Evolutionary conservation across 1,140 invertebrate genomes (phyloP), one percentile per base, ranked within the genome.

Genomic region (Hylaeus anthracinus): DNA sequence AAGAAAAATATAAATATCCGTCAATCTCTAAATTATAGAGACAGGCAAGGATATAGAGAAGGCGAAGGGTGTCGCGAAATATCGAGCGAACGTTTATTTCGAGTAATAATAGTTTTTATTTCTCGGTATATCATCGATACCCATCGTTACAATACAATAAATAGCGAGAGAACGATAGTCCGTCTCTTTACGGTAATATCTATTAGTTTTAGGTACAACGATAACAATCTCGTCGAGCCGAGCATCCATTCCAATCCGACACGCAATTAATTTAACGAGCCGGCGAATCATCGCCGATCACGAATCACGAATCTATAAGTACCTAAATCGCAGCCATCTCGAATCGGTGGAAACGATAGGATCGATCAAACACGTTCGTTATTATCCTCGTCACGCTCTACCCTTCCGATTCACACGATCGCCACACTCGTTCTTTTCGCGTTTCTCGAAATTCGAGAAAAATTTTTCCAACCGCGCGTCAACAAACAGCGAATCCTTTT

Each of bases 111-210:
- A 78, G 53, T 71, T 79, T 26, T 82, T 79, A 77, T 77, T 88
- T 84, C 83, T 81, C 72, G 72, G 71, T 86, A 84, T 67, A 82
- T 77, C 82, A 66, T 79, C 79, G 45, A 82, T 82, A 87, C 72
- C 80, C 79, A 82, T 81, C 71, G 56, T 89, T 88, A 85, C 81
- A 81, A 84, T 86, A 86, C 81, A 88, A 86, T 90, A 87, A 83
- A 89, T 90, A 89, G 82, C 56, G 81, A 77, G 72, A 79, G 72
- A 82, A 79, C 83, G 82, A 83, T 75, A 73, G 69, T 84, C 45
- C 12, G 8, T 69, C 66, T 77, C 58, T 72, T 69, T 72, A 76
- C 71, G 51, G 14, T 82, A 82, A 82, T 69, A 86, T 73, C 64
- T 61, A 80, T 67, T 51, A 53, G 51, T n/a, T 75, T 78, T 84